phyloP scores from a whole-genome alignment of 2,888 invertebrate species.

The Epsilonema sp. region DNA sequence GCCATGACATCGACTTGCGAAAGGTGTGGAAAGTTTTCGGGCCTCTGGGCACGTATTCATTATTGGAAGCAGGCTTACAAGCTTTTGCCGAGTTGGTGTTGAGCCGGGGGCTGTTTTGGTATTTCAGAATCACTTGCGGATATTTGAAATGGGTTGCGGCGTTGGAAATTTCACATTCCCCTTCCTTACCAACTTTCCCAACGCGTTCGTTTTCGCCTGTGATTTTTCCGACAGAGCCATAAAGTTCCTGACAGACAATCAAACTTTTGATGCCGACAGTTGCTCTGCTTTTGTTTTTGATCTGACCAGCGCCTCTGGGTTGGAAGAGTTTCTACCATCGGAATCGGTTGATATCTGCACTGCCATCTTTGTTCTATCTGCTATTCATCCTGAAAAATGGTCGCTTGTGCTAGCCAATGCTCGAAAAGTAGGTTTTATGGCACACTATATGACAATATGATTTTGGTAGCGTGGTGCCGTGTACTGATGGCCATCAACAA shows the following conservation, averaged over 20 bases:
- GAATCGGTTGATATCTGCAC: slow-evolving; percentile 54
- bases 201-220: slow-evolving; percentile 57
- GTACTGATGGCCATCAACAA: too few species aligned
- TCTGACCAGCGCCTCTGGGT: slow-evolving; percentile 47
- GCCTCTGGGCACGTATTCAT: neutral
- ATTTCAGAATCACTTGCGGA: too few species aligned
- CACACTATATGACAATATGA: too few species aligned
- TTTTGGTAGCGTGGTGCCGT: too few species aligned
- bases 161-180: slow-evolving; percentile 93
- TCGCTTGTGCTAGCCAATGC: slow-evolving; percentile 40
- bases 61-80: too few species aligned
- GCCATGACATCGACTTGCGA: slow-evolving; percentile 26
- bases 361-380: slow-evolving; percentile 80
- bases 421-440: slow-evolving; percentile 30
- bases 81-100: too few species aligned
- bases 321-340: too few species aligned
- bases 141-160: slow-evolving; percentile 84
- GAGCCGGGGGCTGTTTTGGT: too few species aligned
- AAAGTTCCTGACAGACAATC: slow-evolving; percentile 49
- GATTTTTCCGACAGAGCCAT: slow-evolving; percentile 80
- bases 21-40: neutral
- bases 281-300: slow-evolving; percentile 66
- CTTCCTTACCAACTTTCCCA: slow-evolving; percentile 51
- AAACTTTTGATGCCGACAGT: slow-evolving; percentile 42
- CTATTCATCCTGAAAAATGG: slow-evolving; percentile 72